Evolutionary conservation across 2,113 vertebrate genomes (phyloP).

Genomic region (Cephalopholis sonnerati): DNA sequence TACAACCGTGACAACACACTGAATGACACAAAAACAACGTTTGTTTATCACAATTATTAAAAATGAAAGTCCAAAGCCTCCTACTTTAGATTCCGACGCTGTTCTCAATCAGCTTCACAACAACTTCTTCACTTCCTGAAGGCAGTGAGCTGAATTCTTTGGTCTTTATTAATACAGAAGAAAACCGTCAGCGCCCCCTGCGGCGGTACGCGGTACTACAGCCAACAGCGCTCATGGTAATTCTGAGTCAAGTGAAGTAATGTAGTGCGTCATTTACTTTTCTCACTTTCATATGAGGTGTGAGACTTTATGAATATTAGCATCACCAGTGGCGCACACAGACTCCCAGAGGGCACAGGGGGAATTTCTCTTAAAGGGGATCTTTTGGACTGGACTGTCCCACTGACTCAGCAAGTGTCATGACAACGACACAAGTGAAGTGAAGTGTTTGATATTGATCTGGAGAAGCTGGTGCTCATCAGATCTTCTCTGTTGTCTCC

Average conservation of each 20-base stretch:
- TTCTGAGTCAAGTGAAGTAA: not conserved
- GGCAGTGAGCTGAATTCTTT: not conserved
- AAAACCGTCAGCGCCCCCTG: conserved; percentile 25
- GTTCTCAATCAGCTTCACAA: not conserved
- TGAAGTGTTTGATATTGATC: not conserved
- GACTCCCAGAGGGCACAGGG: not conserved
- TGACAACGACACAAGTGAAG: not conserved
- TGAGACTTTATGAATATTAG: not conserved
- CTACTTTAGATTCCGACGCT: not conserved
- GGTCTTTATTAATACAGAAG: conserved; percentile 18
- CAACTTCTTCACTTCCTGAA: conserved; percentile 72
- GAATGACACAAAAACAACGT: too few species aligned
- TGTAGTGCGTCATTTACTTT: conserved; percentile 6
- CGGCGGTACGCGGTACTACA: not conserved
- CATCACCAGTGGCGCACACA: conserved; percentile 8
- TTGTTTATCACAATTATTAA: not conserved
- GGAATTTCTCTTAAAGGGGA: conserved; percentile 5
- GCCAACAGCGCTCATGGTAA: too few species aligned
- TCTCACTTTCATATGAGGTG: conserved; percentile 26
- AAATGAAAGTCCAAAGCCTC: conserved; percentile 5
- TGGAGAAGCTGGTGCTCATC: not conserved
- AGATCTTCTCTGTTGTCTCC: not conserved
- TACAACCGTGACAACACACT: not conserved
- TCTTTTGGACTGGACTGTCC: conserved; percentile 32
- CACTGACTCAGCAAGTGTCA: conserved; percentile 33